Percentiles rank a stretch among this genome's conserved stretches.
phyloP scores from a whole-genome alignment of 1,140 invertebrate species.

The Sycobia sp. region DNA sequence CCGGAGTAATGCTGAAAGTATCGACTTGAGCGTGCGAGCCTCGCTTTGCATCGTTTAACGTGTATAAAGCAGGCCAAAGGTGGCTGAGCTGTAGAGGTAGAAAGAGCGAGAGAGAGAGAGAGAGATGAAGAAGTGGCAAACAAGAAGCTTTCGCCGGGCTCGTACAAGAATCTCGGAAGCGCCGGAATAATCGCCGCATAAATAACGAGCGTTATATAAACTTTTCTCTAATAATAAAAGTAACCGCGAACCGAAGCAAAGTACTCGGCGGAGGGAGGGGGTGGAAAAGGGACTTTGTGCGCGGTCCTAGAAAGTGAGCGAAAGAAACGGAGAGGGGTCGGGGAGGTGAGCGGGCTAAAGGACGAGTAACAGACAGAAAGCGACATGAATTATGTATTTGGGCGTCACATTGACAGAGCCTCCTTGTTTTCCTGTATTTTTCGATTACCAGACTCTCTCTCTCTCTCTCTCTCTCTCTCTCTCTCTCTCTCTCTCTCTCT shows the following conservation, averaged over 20 bases:
- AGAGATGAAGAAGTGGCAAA: not conserved
- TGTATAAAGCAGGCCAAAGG: too few species aligned
- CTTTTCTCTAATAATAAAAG: constrained; percentile 43
- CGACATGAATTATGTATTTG: constrained; percentile 44
- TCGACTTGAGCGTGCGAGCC: too few species aligned
- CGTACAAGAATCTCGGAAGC: too few species aligned
- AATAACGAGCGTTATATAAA: constrained; percentile 42
- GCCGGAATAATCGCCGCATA: constrained; percentile 42
- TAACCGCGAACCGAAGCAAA: constrained; percentile 38
- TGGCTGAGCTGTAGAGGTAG: too few species aligned
- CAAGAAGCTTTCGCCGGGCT: constrained; percentile 11
- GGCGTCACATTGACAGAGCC: constrained; percentile 19
- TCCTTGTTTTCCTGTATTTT: constrained; percentile 28
- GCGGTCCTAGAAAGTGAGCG: not conserved
- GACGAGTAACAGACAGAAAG: too few species aligned
- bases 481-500: too few species aligned
- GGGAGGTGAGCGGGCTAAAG: too few species aligned
- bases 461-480: not conserved
- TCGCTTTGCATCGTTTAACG: too few species aligned
- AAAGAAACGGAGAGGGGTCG: not conserved
- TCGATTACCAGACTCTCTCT: constrained; percentile 4
- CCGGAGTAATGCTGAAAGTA: too few species aligned
- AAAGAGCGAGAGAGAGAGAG: not conserved
- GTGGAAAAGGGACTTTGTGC: constrained; percentile 18
- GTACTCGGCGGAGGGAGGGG: constrained; percentile 7